phyloP scores from a whole-genome alignment of 2,113 vertebrate genomes.

The Centropus bengalensis region DNA sequence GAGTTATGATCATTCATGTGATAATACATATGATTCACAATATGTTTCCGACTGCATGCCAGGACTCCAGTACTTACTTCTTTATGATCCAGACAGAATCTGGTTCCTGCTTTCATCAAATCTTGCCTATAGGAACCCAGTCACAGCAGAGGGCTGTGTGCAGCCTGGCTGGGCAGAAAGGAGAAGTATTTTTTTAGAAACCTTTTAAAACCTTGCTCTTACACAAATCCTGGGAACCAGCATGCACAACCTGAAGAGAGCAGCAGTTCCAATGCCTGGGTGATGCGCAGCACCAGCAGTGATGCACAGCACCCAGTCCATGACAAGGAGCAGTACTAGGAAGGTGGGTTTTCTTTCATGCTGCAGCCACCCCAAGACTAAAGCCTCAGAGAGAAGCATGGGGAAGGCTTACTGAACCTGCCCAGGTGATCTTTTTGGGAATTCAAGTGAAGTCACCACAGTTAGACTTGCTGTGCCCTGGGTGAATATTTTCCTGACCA shows the following conservation, averaged over 20 bases:
- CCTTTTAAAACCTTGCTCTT: not conserved
- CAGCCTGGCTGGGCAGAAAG: not conserved
- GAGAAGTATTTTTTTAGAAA: not conserved
- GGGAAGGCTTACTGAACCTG: not conserved
- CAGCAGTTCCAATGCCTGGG: not conserved
- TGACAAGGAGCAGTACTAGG: not conserved
- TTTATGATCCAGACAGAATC: not conserved
- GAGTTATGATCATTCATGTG: not conserved
- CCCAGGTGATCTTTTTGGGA: not conserved
- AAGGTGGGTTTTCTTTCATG: not conserved
- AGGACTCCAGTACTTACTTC: not conserved
- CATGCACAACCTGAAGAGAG: not conserved
- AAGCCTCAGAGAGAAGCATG: not conserved
- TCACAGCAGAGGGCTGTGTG: accelerated
- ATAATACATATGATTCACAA: not conserved
- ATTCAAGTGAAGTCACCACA: not conserved
- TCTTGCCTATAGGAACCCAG: not conserved
- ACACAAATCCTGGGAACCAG: not conserved
- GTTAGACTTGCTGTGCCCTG: not conserved
- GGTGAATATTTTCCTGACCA: not conserved
- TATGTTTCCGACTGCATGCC: not conserved
- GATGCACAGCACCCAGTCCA: not conserved
- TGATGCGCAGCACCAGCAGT: not conserved
- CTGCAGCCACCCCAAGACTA: not conserved
- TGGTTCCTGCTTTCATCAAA: not conserved